phyloP scores from a whole-genome alignment of 2,113 vertebrate species.

The Actinemys pallida region DNA sequence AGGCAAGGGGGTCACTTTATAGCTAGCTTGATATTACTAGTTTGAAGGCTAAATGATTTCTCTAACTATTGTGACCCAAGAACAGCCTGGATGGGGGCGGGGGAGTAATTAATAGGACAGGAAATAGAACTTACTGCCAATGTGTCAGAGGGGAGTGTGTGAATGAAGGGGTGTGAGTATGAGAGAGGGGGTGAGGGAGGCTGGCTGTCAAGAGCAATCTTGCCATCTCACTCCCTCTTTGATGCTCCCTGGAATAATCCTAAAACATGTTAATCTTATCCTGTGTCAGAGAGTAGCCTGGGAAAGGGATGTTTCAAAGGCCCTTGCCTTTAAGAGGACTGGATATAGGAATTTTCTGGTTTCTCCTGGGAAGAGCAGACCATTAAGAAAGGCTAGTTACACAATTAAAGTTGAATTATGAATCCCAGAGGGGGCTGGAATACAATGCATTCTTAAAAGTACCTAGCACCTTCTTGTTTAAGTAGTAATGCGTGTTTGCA shows the following conservation, averaged over 20 bases:
- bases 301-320: conserved; percentile 3
- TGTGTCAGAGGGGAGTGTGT: background rate
- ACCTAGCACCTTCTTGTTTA: background rate
- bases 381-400: background rate
- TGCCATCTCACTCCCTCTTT: background rate
- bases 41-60: background rate
- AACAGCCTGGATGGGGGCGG: background rate
- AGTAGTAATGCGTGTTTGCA: background rate
- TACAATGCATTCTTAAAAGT: background rate
- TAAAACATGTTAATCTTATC: background rate
- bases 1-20: background rate
- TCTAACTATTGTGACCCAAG: background rate
- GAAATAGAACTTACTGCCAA: background rate
- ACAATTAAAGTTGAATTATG: background rate
- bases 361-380: background rate
- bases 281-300: background rate
- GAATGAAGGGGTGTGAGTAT: background rate
- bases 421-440: background rate
- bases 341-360: background rate
- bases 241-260: background rate
- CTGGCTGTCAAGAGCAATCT: background rate
- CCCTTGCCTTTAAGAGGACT: background rate
- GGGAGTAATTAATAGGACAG: background rate
- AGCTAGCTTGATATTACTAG: background rate
- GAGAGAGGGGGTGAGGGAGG: background rate